Evolutionary conservation across 2,113 vertebrate species (phyloP).

Genomic region (Nannospalax galili): DNA sequence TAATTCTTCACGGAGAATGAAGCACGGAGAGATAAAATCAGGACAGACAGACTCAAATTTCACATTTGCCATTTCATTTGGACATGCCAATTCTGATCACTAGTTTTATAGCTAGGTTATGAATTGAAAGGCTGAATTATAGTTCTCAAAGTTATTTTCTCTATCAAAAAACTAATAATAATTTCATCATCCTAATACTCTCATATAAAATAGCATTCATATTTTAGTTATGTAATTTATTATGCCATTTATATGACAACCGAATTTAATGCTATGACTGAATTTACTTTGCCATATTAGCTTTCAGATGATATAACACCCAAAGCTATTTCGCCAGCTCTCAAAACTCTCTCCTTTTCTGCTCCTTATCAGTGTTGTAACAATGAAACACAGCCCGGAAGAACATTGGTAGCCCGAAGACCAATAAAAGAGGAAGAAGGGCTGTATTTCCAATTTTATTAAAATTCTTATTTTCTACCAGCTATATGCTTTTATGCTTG

Average conservation of each 20-base stretch:
- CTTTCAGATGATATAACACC: not conserved
- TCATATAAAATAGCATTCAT: not conserved
- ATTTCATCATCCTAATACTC: not conserved
- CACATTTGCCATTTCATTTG: not conserved
- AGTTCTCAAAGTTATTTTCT: conserved; percentile 6
- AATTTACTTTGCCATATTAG: not conserved
- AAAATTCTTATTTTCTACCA: conserved; percentile 80
- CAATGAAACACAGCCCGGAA: conserved; percentile 51
- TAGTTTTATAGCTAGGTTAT: not conserved
- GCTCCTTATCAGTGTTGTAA: conserved; percentile 49
- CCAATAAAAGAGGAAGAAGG: conserved; percentile 52
- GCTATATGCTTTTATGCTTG: conserved; percentile 73
- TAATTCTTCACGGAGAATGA: not conserved
- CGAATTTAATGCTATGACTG: not conserved
- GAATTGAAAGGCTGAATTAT: not conserved
- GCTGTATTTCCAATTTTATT: conserved; percentile 78
- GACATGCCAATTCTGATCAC: not conserved
- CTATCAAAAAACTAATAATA: not conserved
- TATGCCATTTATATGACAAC: not conserved
- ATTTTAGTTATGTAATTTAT: conserved; percentile 16
- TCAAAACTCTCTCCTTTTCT: conserved; percentile 36
- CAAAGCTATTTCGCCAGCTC: conserved; percentile 54
- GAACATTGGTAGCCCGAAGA: conserved; percentile 74
- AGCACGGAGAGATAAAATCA: not conserved
- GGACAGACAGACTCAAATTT: not conserved